Conservation (phyloP, 2,113 vertebrate genomes). For the Enhydra lutris region DNA sequence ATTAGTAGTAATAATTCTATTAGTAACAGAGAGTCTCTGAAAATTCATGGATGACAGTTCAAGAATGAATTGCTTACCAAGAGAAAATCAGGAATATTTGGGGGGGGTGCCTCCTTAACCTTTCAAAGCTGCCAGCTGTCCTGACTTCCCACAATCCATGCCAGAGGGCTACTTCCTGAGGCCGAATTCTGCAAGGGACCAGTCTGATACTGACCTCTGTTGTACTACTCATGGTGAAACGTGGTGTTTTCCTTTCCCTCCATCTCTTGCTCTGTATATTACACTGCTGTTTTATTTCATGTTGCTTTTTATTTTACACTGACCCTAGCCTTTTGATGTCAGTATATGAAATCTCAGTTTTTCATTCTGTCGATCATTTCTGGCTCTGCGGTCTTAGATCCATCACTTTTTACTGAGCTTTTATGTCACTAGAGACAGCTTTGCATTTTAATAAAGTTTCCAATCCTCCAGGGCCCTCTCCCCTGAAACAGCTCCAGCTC, state of each 20-base stretch:
- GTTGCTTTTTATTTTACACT: not conserved
- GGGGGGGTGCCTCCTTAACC: not conserved
- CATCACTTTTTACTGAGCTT: slow-evolving; percentile 32
- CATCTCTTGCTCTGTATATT: not conserved
- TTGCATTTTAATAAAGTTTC: slow-evolving; percentile 75
- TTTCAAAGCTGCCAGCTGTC: not conserved
- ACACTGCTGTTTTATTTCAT: not conserved
- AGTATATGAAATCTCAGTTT: slow-evolving; percentile 18
- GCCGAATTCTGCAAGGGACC: not conserved
- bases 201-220: not conserved
- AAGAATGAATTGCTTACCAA: not conserved
- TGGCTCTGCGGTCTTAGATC: slow-evolving; percentile 24
- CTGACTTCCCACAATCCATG: not conserved
- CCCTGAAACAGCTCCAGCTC: slow-evolving; percentile 48
- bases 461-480: slow-evolving; percentile 44
- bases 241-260: not conserved
- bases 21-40: not conserved
- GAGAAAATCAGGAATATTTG: not conserved
- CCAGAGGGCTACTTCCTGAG: not conserved
- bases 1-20: not conserved
- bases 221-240: not conserved
- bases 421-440: slow-evolving; percentile 55
- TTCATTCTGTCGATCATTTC: not conserved
- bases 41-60: not conserved
- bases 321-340: not conserved